Evolutionary conservation across 2,113 vertebrate species (phyloP).

Genomic region (Osmerus mordax): DNA sequence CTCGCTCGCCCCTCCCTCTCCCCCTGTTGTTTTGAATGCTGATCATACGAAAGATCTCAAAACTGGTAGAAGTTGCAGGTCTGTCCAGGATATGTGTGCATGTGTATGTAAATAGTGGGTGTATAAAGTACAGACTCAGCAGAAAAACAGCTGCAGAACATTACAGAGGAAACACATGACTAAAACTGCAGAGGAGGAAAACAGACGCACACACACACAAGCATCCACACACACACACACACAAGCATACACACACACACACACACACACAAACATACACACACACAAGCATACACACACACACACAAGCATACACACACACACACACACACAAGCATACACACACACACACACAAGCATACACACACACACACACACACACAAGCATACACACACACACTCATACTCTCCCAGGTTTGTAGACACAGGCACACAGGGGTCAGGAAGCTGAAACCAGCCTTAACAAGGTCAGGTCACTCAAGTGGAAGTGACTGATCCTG

Average conservation of each 20-base stretch:
- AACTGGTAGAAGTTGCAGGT: no score
- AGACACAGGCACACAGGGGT: no score
- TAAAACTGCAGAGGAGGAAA: conserved; percentile 27
- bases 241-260: neutral
- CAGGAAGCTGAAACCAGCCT: no score
- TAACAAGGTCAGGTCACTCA: conserved; percentile 49
- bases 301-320: neutral
- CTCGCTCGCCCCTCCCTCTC: no score
- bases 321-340: conserved; percentile 24
- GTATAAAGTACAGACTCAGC: conserved; percentile 54
- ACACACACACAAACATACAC: conserved; percentile 18
- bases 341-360: no score
- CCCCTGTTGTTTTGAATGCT: no score
- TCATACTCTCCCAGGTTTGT: conserved; percentile 7
- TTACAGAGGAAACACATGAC: conserved; percentile 62
- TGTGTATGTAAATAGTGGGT: conserved; percentile 18
- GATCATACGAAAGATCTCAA: no score
- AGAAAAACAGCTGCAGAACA: conserved; percentile 66
- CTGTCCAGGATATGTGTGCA: neutral
- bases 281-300: neutral
- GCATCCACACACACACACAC: neutral
- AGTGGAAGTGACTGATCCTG: conserved; percentile 63
- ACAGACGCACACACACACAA: conserved; percentile 20
- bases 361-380: no score
- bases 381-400: no score